phyloP scores from a whole-genome alignment of 37 sponge, comb jelly and placozoan genomes.

The Halisarca cf. caerulea region DNA sequence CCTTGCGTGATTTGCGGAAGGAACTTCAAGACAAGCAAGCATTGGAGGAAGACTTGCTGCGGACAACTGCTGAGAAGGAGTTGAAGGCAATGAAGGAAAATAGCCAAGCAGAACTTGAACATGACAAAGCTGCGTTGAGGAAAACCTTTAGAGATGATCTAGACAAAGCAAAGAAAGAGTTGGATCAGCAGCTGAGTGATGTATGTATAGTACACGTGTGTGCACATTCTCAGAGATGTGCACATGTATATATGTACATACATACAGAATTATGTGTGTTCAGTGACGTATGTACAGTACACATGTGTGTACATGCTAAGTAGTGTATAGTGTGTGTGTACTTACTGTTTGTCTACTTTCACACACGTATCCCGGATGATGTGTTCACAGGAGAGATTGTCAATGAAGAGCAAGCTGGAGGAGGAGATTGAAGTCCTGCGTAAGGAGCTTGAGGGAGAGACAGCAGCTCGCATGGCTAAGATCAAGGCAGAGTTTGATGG shows the following conservation, averaged over 20 bases:
- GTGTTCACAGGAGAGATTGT: too few species aligned
- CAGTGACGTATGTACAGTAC: too few species aligned
- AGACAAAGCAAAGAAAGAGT: not conserved
- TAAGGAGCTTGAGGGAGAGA: not conserved
- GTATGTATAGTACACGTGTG: too few species aligned
- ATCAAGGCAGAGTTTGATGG: not conserved
- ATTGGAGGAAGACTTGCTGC: not conserved
- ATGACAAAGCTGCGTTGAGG: slow-evolving; percentile 22
- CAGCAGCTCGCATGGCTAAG: not conserved
- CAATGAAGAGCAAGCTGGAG: not conserved
- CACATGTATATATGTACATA: too few species aligned
- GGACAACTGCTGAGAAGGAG: not conserved
- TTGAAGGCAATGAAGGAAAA: not conserved
- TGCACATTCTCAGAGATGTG: too few species aligned
- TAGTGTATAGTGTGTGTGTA: too few species aligned
- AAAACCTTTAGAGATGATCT: not conserved
- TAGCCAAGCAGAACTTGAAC: not conserved
- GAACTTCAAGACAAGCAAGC: slow-evolving; percentile 5
- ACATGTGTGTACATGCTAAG: too few species aligned
- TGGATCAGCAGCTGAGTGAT: too few species aligned
- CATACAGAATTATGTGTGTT: too few species aligned
- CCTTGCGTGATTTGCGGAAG: not conserved
- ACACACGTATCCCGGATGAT: too few species aligned
- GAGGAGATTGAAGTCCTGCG: not conserved
- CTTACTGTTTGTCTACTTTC: too few species aligned